These are phyloP conservation scores for Andrena praecox DNA, from an alignment of 2,888 invertebrate species.

Conservation along the genomic window DNA sequence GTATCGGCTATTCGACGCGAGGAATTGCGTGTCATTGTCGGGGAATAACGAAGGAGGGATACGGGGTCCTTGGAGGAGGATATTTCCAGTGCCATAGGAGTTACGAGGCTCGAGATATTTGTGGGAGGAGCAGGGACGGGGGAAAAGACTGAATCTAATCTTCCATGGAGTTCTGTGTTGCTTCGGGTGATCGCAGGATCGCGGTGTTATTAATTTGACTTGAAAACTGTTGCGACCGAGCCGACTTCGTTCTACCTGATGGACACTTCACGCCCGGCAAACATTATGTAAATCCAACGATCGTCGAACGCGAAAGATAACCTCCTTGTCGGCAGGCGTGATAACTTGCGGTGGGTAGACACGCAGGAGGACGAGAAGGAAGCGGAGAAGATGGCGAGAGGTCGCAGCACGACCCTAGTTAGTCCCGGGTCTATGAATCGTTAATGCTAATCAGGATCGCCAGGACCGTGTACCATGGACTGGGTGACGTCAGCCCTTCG, in stretches of 20 bases:
- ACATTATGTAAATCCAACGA: constrained; percentile 78
- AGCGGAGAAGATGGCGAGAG: constrained; percentile 71
- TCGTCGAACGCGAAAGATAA: constrained; percentile 76
- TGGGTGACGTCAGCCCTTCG: constrained; percentile 78
- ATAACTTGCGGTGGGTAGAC: constrained; percentile 64
- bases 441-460: constrained; percentile 82
- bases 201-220: neutral
- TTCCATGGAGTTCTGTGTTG: neutral
- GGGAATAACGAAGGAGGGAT: neutral
- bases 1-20: neutral
- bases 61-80: neutral
- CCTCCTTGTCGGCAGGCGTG: constrained; percentile 70
- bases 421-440: constrained; percentile 79
- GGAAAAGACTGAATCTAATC: neutral
- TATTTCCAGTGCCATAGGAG: neutral
- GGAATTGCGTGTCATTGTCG: constrained; percentile 38
- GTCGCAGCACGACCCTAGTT: constrained; percentile 77
- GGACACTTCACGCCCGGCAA: constrained; percentile 41
- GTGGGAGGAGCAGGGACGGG: no score
- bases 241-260: neutral
- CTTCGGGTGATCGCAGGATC: neutral
- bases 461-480: constrained; percentile 71
- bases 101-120: neutral
- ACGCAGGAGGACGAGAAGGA: constrained; percentile 63
- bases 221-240: neutral